Evolutionary conservation across 2,888 invertebrate genomes (phyloP).

Genomic region (Capitulum mitella): DNA sequence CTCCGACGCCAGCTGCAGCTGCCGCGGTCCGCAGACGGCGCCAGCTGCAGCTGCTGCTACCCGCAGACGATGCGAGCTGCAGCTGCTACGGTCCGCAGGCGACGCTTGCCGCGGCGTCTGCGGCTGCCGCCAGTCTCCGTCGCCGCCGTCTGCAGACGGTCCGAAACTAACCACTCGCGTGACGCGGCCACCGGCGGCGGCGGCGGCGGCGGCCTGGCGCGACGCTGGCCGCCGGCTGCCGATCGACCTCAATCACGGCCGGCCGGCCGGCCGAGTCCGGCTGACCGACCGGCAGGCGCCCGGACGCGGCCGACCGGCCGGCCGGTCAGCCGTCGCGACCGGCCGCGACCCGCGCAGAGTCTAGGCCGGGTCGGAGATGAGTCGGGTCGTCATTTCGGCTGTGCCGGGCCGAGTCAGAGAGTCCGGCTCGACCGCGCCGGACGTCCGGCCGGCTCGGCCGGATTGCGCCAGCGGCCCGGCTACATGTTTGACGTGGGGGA

Average conservation of each 20-base stretch:
- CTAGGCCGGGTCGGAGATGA: neutral
- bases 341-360: neutral
- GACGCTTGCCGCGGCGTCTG: too few species aligned
- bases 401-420: too few species aligned
- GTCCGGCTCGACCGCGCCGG: too few species aligned
- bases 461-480: neutral
- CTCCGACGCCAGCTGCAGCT: neutral
- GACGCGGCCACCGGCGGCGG: neutral
- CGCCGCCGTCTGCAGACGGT: too few species aligned
- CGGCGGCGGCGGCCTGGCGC: neutral
- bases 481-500: neutral
- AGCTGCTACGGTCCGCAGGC: too few species aligned
- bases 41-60: neutral
- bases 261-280: neutral
- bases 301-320: neutral
- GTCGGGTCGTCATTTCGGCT: neutral
- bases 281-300: neutral
- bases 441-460: neutral
- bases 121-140: too few species aligned
- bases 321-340: neutral
- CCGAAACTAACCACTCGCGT: too few species aligned
- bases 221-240: neutral
- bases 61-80: too few species aligned
- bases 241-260: neutral
- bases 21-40: too few species aligned